These are phyloP conservation scores for Apamea sordens DNA, from an alignment of 2,888 invertebrate species.

Conservation along the genomic window DNA sequence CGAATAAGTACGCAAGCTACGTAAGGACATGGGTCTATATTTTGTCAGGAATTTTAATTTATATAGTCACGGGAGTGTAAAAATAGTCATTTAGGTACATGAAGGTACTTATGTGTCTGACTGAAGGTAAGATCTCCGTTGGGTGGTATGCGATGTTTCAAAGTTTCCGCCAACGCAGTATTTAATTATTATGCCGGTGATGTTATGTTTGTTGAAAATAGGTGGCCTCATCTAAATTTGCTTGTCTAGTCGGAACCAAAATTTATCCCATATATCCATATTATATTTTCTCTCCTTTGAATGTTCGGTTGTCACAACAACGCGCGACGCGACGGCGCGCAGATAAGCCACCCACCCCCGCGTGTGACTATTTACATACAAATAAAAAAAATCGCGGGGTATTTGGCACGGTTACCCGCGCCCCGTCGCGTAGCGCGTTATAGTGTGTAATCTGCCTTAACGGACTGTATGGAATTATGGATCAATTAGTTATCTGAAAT, in stretches of 20 bases:
- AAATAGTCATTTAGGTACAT: background rate
- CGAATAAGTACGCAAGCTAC: background rate
- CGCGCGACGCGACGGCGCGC: too few species aligned
- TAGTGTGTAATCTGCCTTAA: background rate
- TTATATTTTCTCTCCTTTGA: background rate
- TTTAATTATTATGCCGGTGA: background rate
- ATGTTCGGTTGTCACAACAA: background rate
- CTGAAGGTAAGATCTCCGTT: background rate
- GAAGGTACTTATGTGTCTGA: background rate
- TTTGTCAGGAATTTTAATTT: background rate
- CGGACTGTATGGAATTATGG: too few species aligned
- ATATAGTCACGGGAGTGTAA: background rate
- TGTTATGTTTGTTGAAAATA: background rate
- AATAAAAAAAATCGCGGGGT: too few species aligned
- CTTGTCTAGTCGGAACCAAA: background rate
- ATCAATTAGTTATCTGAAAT: too few species aligned
- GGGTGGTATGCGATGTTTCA: background rate
- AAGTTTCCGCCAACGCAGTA: background rate
- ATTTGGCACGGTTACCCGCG: too few species aligned
- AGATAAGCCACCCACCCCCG: too few species aligned
- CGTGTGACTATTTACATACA: too few species aligned
- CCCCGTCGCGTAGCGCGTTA: background rate
- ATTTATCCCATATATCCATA: too few species aligned
- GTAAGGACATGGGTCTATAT: background rate
- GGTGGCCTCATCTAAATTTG: background rate